Evolutionary conservation across 2,797 vertebrate species (phyloP), one percentile per base, ranked within the genome.

Genomic region (Discoglossus pictus): DNA sequence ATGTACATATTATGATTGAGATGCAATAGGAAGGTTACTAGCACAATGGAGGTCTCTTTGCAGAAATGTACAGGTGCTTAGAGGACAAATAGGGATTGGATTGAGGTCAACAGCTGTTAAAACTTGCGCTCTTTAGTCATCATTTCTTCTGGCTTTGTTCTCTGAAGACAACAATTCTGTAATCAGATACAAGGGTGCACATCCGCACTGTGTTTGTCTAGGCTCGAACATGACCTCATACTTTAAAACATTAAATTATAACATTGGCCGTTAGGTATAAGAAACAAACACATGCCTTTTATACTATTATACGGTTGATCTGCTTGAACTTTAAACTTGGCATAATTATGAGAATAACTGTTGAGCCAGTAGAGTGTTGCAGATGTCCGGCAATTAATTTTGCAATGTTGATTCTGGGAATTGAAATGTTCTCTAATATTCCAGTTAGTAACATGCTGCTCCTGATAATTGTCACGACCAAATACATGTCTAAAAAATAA

Each of bases 341-440:
- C 68, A 51, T 36, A 43, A 50, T 58, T 35, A 64, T 40, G 44
- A 61, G 40, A 18, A 61, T 39, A 62, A 40, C 42, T 21, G 21
- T 35, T 27, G 42, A 61, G 66, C 58, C 23, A 13, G 20, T 34
- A 10, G 43, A 50, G 38, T 59, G 12, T 11, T 70, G 59, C 51
- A 63, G 59, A 70, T 70, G 67, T 62, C 36, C 18, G 34, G 50
- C 31, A 36, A 63, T 70, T 70, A 27, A 56, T 70, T 63, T 61
- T 34, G 13, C 43, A 23, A 18, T 38, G 13, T 40, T 40, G 24
- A 34, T 70, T 56, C 67, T 48, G 59, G 67, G 59, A 70, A 63
- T 50, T 27, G 13, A 50, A 27, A 39, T 35, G 31, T 38, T 16
- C 50, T 68, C 47, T 13, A 12, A 55, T 15, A 58, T 66, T 69